Base-by-base conservation (phyloP, 2,113 vertebrate genomes). In the Alaudala cheleensis region DNA sequence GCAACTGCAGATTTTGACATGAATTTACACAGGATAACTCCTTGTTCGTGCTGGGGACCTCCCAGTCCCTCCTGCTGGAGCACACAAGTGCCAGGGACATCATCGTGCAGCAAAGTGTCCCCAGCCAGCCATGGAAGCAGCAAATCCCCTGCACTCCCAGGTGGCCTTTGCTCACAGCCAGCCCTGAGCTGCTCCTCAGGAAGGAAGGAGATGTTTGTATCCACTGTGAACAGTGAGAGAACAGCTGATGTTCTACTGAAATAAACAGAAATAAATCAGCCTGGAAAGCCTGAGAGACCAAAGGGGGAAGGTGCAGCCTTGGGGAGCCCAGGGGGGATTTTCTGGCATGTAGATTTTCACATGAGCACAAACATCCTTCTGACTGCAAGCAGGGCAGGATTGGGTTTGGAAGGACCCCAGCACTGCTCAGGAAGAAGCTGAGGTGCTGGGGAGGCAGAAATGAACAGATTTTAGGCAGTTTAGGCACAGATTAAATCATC, bases 1-100 rank as follows among this genome's bases (percentile, higher is more conserved):
- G 34, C 76, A 92, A 92, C 54, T 16, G 44, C 26, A 81, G 50
- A 86, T 78, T 90, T 88, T 86, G 47, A 94, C 92, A 90, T 73
- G 72, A 61, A 77, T 92, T 37, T 40, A 24, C 70, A 66, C 20
- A 73, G 62, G 37, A 67, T 53, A 22, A 17, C 40, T 93, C 67
- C n/a, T 82, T 25, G 13, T 74, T 83, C 5, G 3, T 24, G 39
- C 58, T 34, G 33, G 3, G 42, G 39, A 51, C 45, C 53, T 37
- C 37, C 8, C 8, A 37, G 37, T 50, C 34, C 39, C 42, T 58
- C 84, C 87, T 67, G 37, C 37, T 54, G 44, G 19, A 81, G 69
- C 70, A 42, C 20, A 69, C 0, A 2, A 82, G 45, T 14, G 39
- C 15, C 58, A 56, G 69, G 45, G 28, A 12, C 16, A 17, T 9